Evolutionary conservation across 2,113 vertebrate genomes (phyloP), one percentile per base, ranked within the genome.

Genomic region (Martes martes): DNA sequence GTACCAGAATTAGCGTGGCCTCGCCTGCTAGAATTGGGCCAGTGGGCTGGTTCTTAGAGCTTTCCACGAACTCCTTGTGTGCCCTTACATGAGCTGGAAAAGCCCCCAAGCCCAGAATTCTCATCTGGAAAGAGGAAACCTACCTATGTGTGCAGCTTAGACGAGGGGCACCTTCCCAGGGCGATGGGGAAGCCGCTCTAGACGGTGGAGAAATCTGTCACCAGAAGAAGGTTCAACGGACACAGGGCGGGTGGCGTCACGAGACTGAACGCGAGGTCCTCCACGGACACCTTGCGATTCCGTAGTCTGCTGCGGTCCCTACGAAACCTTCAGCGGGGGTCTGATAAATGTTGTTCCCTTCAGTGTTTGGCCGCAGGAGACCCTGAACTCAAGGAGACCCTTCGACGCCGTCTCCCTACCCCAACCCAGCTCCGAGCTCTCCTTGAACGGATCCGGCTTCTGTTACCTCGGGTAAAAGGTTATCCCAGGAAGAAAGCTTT

Each of bases 231-330:
- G 11, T 2, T 1, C 31, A 4, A 0, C 13, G 0, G 1, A 1
- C 0, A 0, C 71, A 80, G 16, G 16, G 28, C 7, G 11, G 50
- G 3, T 0, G 7, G 21, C 1, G 0, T 5, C 2, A 4, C 0
- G 11, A 42, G 18, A 14, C 36, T 0, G 2, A 39, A 2, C 5
- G 23, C 80, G 11, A 33, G 21, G 1, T 3, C 45, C n/a, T 11
- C 9, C 1, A 1, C 1, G 11, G 23, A 94, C 42, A 2, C 7
- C 28, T 10, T 2, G 86, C 4, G 23, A 0, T 1, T 0, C 28
- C 16, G n/a, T 0, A 7, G 28, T 39, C 11, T 2, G 18, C 11
- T 3, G 1, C 10, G 0, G 1, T 52, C 31, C 10, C 18, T 10
- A 0, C 15, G 0, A 1, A 23, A 11, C 26, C 39, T 21, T 26